Evolutionary conservation across 2,888 invertebrate species (phyloP).

Genomic region (Epinotia nisella): DNA sequence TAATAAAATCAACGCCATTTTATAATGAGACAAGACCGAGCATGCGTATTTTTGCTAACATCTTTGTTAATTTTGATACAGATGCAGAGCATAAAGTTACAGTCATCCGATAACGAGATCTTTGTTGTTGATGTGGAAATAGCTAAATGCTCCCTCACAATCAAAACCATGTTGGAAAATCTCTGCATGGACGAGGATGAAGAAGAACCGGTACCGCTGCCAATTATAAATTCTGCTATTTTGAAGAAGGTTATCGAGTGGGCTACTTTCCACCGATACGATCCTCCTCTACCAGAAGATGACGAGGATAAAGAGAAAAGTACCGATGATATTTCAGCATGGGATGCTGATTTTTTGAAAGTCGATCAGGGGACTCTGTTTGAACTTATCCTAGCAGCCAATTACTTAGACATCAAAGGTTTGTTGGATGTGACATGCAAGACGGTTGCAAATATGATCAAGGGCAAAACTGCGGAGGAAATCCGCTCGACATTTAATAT

Average conservation of each 20-base stretch:
- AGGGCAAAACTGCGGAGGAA: slow-evolving; percentile 98
- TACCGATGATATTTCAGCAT: slow-evolving; percentile 99
- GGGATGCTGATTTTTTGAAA: slow-evolving; percentile 99
- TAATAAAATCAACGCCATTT: slow-evolving; percentile 41
- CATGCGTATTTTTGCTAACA: slow-evolving; percentile 27
- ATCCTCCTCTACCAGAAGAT: slow-evolving; percentile 97
- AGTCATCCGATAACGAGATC: slow-evolving; percentile 97
- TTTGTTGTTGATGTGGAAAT: slow-evolving; percentile 99
- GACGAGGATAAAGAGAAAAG: slow-evolving; percentile 99
- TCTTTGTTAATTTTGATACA: slow-evolving; percentile 63
- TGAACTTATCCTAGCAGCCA: slow-evolving; percentile 98
- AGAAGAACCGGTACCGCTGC: slow-evolving; percentile 97
- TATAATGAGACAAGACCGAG: too few relatives aligned
- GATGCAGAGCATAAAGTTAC: slow-evolving; percentile 98
- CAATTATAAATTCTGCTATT: slow-evolving; percentile 98
- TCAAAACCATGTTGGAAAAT: slow-evolving; percentile 99
- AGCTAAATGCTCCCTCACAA: slow-evolving; percentile 98
- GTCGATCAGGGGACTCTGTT: slow-evolving; percentile 99
- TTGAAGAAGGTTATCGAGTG: slow-evolving; percentile 96
- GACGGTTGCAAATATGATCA: slow-evolving; percentile 99
- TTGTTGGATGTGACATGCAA: slow-evolving; percentile 99
- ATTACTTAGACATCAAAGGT: slow-evolving; percentile 98
- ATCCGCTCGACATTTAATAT: slow-evolving; percentile 98
- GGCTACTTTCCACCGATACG: slow-evolving; percentile 97
- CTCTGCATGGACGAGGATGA: slow-evolving; percentile 96